Evolutionary conservation across 2,113 vertebrate species (phyloP).

Genomic region (Passer montanus): DNA sequence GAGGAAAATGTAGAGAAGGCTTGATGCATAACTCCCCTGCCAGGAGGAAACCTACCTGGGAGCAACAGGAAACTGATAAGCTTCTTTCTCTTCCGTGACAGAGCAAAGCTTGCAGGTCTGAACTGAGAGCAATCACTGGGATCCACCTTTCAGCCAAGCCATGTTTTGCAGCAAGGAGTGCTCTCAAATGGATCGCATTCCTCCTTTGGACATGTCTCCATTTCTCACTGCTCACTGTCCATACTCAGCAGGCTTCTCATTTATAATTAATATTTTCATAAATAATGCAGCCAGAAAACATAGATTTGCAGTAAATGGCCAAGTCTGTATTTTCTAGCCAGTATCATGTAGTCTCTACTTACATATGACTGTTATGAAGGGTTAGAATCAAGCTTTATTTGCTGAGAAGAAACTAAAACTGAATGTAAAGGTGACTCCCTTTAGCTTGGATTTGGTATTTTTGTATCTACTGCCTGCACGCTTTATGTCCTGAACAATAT

Average conservation of each 20-base stretch:
- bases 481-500: neutral
- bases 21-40: neutral
- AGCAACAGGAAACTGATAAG: slow-evolving; percentile 46
- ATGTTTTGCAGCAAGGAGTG: neutral
- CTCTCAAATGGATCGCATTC: neutral
- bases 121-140: neutral
- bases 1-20: slow-evolving; percentile 1
- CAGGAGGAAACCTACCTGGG: slow-evolving; percentile 15
- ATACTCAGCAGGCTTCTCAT: neutral
- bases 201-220: neutral
- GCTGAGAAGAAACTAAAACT: neutral
- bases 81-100: neutral
- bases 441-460: neutral
- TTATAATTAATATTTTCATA: slow-evolving; percentile 45
- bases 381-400: neutral
- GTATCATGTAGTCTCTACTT: neutral
- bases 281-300: slow-evolving; percentile 32
- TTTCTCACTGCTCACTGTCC: neutral
- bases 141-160: neutral
- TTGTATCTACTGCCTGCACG: neutral
- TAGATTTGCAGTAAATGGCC: neutral
- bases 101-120: slow-evolving; percentile 9
- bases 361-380: neutral
- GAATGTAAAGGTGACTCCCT: neutral
- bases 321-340: neutral